Base-by-base conservation (phyloP, 2,888 invertebrate genomes). In the Elgonia sp. region DNA sequence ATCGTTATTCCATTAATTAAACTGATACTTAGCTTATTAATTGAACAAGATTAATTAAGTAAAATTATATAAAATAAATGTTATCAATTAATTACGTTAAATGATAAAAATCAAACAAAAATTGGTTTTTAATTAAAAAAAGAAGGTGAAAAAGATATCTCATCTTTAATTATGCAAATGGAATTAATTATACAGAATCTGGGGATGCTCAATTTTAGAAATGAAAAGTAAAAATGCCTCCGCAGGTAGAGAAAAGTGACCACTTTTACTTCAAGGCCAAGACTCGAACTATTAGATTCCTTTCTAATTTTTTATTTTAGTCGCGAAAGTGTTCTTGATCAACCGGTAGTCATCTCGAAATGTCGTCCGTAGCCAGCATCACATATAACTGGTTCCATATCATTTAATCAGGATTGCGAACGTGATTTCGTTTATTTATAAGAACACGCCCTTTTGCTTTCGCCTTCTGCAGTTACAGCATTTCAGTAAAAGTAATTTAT, bases 241-340 rank as follows among this genome's bases (percentile, higher is more conserved):
- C n/a, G 40, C 20, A 8, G 12, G 12, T 42, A 12, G 40, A 14
- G 63, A 89, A 91, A 89, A 85, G 90, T 90, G 80, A 93, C 92
- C 91, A 93, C 93, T 94, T 93, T 94, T 94, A 93, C 93, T 93
- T 80, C 90, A 92, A 92, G 91, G 91, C 89, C 91, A 76, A 60
- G 9, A 79, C 42, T 73, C 60, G 63, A 65, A 81, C 29, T 57
- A 76, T 83, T 84, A 83, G 73, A 90, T 83, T 91, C 93, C 93
- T 94, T 94, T 94, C 93, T 93, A 94, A 94, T 93, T 89, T 89
- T 93, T 93, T 91, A 90, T 92, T 93, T 92, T 90, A 92, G 92
- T 93, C 92, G 91, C 90, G 93, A 94, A 94, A 94, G 93, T 93
- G 82, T 57, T 77, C 83, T 63, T 57, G 81, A 77, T 70, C 42